Evolutionary conservation across 1,140 invertebrate genomes (phyloP).

Genomic region (Neodiprion pinetum): DNA sequence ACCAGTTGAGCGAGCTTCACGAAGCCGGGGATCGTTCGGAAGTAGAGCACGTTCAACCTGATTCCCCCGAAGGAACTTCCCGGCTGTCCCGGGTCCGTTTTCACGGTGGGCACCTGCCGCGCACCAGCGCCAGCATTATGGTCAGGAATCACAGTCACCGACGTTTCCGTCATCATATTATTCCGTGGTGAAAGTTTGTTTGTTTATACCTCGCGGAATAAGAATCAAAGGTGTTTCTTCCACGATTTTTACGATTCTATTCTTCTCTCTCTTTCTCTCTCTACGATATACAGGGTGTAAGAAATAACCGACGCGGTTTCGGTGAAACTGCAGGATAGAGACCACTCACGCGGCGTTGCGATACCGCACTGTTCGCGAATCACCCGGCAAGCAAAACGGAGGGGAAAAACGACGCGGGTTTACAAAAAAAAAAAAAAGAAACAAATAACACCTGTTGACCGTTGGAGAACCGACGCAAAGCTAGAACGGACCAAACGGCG

Average conservation of each 20-base stretch:
- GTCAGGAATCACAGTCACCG: constrained; percentile 50
- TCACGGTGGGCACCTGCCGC: constrained; percentile 41
- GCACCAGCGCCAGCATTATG: constrained; percentile 43
- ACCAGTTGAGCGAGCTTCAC: constrained; percentile 64
- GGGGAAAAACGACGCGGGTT: not conserved
- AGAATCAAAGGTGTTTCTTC: too few species aligned
- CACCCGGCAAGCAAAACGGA: not conserved
- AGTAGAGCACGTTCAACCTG: constrained; percentile 59
- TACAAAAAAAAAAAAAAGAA: not conserved
- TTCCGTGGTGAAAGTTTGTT: not conserved
- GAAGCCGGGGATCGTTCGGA: constrained; percentile 62
- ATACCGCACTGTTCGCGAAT: too few species aligned
- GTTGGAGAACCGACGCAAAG: not conserved
- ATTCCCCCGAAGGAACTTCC: constrained; percentile 48
- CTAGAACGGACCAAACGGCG: not conserved
- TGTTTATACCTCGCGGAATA: not conserved
- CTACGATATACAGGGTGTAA: too few species aligned
- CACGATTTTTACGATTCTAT: too few species aligned
- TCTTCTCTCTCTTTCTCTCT: too few species aligned
- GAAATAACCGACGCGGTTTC: too few species aligned
- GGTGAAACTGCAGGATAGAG: too few species aligned
- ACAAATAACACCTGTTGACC: not conserved
- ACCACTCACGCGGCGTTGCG: too few species aligned
- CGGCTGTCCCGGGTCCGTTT: constrained; percentile 47
- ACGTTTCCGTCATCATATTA: constrained; percentile 57